Base-by-base conservation (phyloP, 2,797 vertebrate species). In the Ptychadena robeensis region DNA sequence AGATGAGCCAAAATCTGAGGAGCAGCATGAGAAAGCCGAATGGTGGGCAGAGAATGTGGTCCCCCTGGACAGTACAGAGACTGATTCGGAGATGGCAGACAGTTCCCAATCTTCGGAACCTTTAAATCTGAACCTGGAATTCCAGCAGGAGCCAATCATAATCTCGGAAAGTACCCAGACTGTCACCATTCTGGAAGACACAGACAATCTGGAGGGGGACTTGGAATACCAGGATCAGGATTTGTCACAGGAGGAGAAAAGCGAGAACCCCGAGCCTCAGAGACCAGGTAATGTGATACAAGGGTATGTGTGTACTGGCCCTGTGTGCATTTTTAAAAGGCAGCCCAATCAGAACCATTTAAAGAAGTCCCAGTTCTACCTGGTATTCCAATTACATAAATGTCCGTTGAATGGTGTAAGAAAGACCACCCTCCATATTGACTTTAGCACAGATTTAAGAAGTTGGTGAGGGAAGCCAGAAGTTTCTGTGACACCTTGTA, bases 1-100 rank as follows among this genome's bases (percentile, higher is more conserved):
- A 34, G 87, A 93, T 14, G 92, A 82, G 85, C 91, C 94, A 83
- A 88, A 93, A n/a, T 10, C 27, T 6, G 71, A 74, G 30, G 82
- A 80, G 22, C 31, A 53, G 18, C 68, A 59, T n/a, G 71, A 69
- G 44, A 57, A 30, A 15, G 27, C 44, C 6, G 11, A 27, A 9
- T 63, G 57, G 48, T 67, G 66, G 75, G 34, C 30, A 8, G 57
- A 78, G 30, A 59, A 48, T 48, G 68, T 69, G 61, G 8, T 34
- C 18, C 25, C 48, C 0, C 53, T 44, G 77, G 76, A 80, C 32
- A 74, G 31, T 9, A n/a, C 11, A 0, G 82, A 83, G 27, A 9
- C 27, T 9, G 63, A 27, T 3, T 0, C 32, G 4, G 70, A 14
- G 38, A 2, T 7, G 25, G 9, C 4, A 3, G 67, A 66, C n/a